phyloP scores from a whole-genome alignment of 2,797 vertebrate species.

The Hemibagrus guttatus region DNA sequence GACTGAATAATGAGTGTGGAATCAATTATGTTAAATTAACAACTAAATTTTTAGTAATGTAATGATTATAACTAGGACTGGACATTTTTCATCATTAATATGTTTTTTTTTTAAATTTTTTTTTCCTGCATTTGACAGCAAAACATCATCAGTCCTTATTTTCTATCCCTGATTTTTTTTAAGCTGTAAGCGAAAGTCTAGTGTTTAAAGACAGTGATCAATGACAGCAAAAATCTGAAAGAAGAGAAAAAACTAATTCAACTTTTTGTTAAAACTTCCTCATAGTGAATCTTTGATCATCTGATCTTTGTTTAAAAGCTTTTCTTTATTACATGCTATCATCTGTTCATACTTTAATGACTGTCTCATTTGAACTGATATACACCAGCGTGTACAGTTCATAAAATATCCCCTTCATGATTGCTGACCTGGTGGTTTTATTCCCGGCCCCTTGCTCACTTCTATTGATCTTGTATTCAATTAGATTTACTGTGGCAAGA shows the following conservation, averaged over 20 bases:
- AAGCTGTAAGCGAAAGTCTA: not conserved
- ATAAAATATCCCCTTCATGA: constrained; percentile 36
- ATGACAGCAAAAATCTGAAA: not conserved
- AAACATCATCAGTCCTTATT: not conserved
- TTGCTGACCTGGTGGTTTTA: constrained; percentile 43
- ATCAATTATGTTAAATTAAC: too few relatives aligned
- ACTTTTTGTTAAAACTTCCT: not conserved
- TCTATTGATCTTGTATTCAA: constrained; percentile 43
- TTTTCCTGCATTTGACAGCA: not conserved
- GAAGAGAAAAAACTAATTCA: too few relatives aligned
- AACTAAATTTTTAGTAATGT: too few relatives aligned
- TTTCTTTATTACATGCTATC: not conserved
- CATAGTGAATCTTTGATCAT: too few relatives aligned
- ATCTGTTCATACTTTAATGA: constrained; percentile 26
- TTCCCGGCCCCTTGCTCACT: constrained; percentile 19
- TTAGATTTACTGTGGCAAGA: constrained; percentile 41
- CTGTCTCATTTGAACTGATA: constrained; percentile 7
- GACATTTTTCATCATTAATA: not conserved
- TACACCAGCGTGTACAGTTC: constrained; percentile 33
- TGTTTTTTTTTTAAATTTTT: not conserved
- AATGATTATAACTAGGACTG: too few relatives aligned
- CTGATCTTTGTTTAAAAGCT: not conserved
- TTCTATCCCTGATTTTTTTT: not conserved
- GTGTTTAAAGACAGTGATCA: not conserved
- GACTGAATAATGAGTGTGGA: too few relatives aligned